phyloP scores from a whole-genome alignment of 2,113 vertebrate species.

The Pagrus major region DNA sequence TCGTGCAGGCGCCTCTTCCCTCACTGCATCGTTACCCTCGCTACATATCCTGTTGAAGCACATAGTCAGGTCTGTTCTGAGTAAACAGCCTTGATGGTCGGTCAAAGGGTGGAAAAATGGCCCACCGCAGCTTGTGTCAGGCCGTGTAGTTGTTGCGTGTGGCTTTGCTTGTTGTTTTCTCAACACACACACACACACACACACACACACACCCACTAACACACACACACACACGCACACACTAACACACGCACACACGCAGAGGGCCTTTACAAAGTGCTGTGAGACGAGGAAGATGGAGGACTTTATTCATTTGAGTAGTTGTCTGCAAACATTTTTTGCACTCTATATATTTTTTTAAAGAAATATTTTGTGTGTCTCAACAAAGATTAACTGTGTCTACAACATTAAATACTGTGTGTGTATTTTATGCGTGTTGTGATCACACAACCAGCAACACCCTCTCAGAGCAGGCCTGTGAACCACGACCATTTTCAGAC shows the following conservation, averaged over 20 bases:
- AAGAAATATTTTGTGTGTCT: too few relatives aligned
- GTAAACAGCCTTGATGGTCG: slow-evolving; percentile 5
- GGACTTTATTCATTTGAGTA: not conserved
- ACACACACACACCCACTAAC: too few relatives aligned
- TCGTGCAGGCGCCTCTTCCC: not conserved
- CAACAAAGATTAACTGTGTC: not conserved
- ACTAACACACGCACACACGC: too few relatives aligned
- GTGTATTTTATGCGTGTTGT: too few relatives aligned
- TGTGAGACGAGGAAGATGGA: not conserved
- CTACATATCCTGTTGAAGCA: slow-evolving; percentile 21
- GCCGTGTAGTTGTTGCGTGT: not conserved
- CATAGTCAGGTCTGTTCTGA: not conserved
- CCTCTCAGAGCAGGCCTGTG: too few relatives aligned
- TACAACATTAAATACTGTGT: not conserved
- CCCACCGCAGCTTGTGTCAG: not conserved
- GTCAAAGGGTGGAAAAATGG: not conserved
- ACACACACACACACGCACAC: too few relatives aligned
- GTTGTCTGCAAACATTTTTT: not conserved
- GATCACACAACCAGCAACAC: too few relatives aligned
- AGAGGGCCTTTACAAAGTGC: not conserved
- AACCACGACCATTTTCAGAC: too few relatives aligned
- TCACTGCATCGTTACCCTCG: not conserved
- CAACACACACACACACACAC: not conserved
- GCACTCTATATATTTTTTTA: not conserved
- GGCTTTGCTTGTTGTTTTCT: slow-evolving; percentile 10